phyloP scores from a whole-genome alignment of 2,797 vertebrate species.

The Pangasius krempfi region DNA sequence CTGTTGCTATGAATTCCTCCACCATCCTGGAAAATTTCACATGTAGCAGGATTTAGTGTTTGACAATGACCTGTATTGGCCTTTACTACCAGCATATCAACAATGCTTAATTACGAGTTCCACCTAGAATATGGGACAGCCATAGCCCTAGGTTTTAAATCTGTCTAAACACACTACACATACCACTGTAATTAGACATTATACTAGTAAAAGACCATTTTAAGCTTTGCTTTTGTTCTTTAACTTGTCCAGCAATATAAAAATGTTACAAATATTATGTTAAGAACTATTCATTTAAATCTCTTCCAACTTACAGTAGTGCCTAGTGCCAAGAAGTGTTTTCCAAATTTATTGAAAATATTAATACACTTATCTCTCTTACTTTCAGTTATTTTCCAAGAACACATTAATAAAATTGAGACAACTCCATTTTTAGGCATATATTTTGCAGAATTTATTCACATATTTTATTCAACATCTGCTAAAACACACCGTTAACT shows the following conservation, averaged over 20 bases:
- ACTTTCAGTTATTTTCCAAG: not conserved
- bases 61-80: not conserved
- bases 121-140: conserved; percentile 27
- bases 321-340: not conserved
- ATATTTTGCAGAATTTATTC: not conserved
- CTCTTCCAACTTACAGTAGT: not conserved
- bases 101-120: conserved; percentile 27
- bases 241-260: not conserved
- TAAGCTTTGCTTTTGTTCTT: not conserved
- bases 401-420: not conserved
- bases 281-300: not conserved
- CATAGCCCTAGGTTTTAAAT: conserved; percentile 20
- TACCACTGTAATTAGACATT: conserved; percentile 22
- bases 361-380: not conserved
- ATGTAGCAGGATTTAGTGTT: conserved; percentile 5
- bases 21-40: not conserved
- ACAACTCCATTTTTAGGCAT: not conserved
- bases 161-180: conserved; percentile 31
- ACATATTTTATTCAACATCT: not conserved
- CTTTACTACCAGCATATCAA: conserved; percentile 34
- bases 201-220: not conserved
- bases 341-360: not conserved
- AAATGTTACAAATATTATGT: not conserved
- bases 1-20: conserved; percentile 16
- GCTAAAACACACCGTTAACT: not conserved